These are phyloP conservation scores for Lucilia cuprina DNA, from an alignment of 1,140 invertebrate species.

Conservation along the genomic window DNA sequence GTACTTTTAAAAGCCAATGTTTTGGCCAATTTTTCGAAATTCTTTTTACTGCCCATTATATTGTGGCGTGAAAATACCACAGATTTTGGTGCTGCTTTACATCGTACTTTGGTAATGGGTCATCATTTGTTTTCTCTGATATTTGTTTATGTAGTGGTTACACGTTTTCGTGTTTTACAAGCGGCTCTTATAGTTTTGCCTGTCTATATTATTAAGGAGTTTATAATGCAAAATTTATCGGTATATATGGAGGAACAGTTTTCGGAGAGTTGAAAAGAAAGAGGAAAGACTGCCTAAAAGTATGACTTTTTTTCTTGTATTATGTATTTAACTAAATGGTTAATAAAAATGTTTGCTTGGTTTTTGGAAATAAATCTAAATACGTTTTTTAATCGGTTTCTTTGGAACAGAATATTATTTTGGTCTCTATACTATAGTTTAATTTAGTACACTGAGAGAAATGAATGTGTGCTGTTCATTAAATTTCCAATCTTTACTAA, in stretches of 20 bases:
- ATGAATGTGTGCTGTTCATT: no score
- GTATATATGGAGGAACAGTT: background rate
- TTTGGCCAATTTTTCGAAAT: constrained; percentile 64
- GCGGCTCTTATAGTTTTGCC: constrained; percentile 34
- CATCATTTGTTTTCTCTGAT: constrained; percentile 54
- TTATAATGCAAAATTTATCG: constrained; percentile 28
- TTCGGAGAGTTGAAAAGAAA: background rate
- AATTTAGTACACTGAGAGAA: no score
- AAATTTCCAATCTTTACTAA: no score
- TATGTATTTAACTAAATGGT: background rate
- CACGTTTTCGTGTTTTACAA: background rate
- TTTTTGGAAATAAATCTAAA: no score
- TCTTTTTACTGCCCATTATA: constrained; percentile 64
- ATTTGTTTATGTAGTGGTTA: constrained; percentile 46
- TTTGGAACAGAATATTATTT: no score
- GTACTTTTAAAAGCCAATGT: constrained; percentile 60
- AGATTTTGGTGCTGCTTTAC: constrained; percentile 52
- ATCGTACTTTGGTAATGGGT: constrained; percentile 50
- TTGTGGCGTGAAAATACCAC: constrained; percentile 64
- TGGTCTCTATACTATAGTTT: no score
- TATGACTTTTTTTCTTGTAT: no score
- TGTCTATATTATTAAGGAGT: constrained; percentile 34
- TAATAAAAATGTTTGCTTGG: no score
- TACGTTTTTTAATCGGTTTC: no score
- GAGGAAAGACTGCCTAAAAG: no score